Conservation (phyloP, 2,113 vertebrate species). For the Stegastes partitus region DNA sequence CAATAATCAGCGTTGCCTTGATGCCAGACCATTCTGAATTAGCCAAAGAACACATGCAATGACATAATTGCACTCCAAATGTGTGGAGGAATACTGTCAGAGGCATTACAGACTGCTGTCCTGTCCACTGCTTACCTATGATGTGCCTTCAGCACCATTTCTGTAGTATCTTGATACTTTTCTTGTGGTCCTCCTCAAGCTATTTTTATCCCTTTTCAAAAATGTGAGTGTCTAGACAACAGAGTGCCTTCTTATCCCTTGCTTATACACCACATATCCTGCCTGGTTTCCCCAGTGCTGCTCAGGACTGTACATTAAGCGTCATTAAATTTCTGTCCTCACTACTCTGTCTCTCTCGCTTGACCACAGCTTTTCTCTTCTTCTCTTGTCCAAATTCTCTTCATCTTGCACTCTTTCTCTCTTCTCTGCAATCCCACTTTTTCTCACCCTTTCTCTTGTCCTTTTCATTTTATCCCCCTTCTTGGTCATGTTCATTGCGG, state of each 20-base stretch:
- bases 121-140: not conserved
- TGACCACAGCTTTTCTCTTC: not conserved
- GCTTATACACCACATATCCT: not conserved
- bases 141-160: not conserved
- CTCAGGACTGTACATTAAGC: constrained; percentile 28
- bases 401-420: not conserved
- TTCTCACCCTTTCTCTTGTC: not conserved
- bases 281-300: constrained; percentile 21
- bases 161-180: not conserved
- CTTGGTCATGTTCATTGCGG: not conserved
- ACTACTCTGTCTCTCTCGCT: not conserved
- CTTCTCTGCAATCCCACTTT: constrained; percentile 5
- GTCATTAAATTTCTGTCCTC: not conserved
- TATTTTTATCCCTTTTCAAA: constrained; percentile 1
- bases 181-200: not conserved
- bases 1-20: no score
- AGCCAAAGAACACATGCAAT: no score
- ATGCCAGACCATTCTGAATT: no score
- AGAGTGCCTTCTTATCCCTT: not conserved
- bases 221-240: not conserved
- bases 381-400: not conserved
- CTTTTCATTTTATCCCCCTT: constrained; percentile 11
- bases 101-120: not conserved
- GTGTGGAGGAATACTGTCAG: no score
- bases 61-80: no score